phyloP scores from a whole-genome alignment of 2,113 vertebrate genomes.

The Alethe castanea region DNA sequence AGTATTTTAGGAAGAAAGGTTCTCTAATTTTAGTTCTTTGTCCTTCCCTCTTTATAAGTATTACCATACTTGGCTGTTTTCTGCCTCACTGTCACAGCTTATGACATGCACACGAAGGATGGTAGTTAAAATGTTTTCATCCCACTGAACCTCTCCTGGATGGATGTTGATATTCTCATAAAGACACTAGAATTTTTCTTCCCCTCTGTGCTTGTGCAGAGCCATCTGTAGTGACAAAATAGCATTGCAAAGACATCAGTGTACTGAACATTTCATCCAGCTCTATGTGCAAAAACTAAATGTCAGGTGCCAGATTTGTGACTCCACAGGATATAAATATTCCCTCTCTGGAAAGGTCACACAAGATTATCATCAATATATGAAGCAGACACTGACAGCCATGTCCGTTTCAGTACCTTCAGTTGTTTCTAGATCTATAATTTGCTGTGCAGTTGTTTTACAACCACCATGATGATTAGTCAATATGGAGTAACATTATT shows the following conservation, averaged over 20 bases:
- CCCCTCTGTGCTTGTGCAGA: constrained; percentile 19
- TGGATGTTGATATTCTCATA: neutral
- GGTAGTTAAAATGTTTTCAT: neutral
- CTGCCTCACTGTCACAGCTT: neutral
- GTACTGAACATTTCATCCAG: constrained; percentile 49
- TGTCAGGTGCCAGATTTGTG: constrained; percentile 56
- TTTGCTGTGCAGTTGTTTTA: constrained; percentile 52
- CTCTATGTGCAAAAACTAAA: constrained; percentile 49
- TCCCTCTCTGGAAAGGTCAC: constrained; percentile 49
- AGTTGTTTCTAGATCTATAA: constrained; percentile 30
- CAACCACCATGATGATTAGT: constrained; percentile 33
- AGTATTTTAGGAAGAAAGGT: neutral
- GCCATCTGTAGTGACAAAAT: constrained; percentile 54
- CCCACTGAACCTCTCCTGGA: neutral
- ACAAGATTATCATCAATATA: constrained; percentile 48
- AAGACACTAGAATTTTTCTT: neutral
- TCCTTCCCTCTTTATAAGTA: neutral
- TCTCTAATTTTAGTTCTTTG: neutral
- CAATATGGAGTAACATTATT: neutral
- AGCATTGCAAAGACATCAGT: constrained; percentile 38
- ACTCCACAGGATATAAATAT: constrained; percentile 55
- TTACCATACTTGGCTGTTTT: neutral
- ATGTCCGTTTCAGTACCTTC: constrained; percentile 2
- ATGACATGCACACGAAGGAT: neutral
- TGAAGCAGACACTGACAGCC: constrained; percentile 51